Base-by-base conservation (phyloP, 1,140 invertebrate genomes). In the Drosophila pallidifrons region DNA sequence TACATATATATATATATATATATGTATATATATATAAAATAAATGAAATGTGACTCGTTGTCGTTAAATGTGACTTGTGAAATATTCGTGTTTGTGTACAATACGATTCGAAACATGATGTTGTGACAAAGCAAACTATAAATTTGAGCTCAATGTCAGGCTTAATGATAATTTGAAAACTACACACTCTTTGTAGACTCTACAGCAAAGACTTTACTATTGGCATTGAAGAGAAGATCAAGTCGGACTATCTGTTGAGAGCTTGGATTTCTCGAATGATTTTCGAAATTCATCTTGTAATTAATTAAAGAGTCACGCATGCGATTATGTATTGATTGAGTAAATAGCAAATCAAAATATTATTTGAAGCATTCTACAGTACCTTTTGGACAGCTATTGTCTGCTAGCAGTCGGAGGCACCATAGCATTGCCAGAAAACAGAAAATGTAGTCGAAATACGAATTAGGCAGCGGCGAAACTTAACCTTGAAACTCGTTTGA, bases 141-240 rank as follows among this genome's bases (percentile, higher is more conserved):
- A 74, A 89, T 85, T 74, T 64, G 35, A 79, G 86, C 75, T 89
- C 85, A 89, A 90, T 89, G 85, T 75, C 85, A 89, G 66, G 72
- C 69, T 65, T 57, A 71, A 85, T 89, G 69, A 85, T 76, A 76
- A 81, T 78, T 69, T 66, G 64, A 75, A 77, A 70, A 54, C 47
- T 66, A 60, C 45, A 81, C 57, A 79, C 46, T 71, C 28, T 49
- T 3, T 8, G 25, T 69, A 47, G 57, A 65, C 61, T 65, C 45
- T 59, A 75, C 60, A 55, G 54, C 38, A 57, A 76, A 72, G 13
- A 64, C 64, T 70, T 38, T 46, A 51, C 46, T 59, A 71, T 41
- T 69, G 78, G 73, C 79, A 74, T 80, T 78, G 74, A 79, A 61
- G 28, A 54, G 58, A 77, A 57, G 54, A 57, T 57, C 35, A 57